These are phyloP conservation scores for Hassar affinis DNA, from an alignment of 2,113 vertebrate species.

Conservation along the genomic window DNA sequence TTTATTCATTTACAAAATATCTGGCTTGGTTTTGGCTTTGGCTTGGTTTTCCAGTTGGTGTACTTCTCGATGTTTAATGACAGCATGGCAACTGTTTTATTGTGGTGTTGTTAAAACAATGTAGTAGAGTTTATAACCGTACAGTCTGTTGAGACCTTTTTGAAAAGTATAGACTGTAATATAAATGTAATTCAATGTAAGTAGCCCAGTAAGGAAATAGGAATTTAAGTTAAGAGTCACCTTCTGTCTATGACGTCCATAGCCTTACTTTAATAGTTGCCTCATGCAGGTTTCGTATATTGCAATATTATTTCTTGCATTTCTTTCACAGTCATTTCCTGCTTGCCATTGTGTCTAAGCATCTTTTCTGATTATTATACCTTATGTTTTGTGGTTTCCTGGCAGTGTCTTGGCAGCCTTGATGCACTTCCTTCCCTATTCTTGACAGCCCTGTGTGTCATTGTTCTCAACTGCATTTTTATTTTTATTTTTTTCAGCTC, in stretches of 20 bases:
- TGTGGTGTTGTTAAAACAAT: not conserved
- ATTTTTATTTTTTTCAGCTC: no score
- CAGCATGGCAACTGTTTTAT: not conserved
- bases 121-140: not conserved
- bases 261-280: not conserved
- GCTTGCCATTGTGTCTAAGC: not conserved
- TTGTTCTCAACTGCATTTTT: conserved; percentile 27
- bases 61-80: not conserved
- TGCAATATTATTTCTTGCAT: not conserved
- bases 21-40: not conserved
- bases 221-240: no score
- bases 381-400: conserved; percentile 41
- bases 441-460: not conserved
- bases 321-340: not conserved
- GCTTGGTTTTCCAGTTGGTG: not conserved
- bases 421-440: conserved; percentile 41
- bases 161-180: not conserved
- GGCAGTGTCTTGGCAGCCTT: not conserved
- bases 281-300: not conserved
- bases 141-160: not conserved
- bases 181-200: not conserved
- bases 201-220: no score
- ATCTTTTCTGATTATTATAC: conserved; percentile 4
- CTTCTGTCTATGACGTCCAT: not conserved
- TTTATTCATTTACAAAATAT: not conserved